Percentiles rank a stretch among this genome's conserved stretches.
phyloP scores from a whole-genome alignment of 2,888 invertebrate species.

The Liodrosophila aerea region DNA sequence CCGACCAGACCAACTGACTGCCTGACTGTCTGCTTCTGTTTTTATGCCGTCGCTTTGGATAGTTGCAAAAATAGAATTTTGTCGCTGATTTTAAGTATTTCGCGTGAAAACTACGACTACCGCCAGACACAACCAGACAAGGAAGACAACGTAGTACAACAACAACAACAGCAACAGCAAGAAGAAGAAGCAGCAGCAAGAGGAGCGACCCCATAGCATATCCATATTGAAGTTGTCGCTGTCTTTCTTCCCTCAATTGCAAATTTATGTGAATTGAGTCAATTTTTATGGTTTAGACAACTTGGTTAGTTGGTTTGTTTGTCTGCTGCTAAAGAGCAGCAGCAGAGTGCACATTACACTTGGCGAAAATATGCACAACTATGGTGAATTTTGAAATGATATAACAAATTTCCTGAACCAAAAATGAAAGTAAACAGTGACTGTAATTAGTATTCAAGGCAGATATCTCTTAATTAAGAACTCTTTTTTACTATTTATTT shows the following conservation, averaged over 20 bases:
- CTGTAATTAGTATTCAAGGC: too few relatives aligned
- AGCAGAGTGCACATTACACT: too few relatives aligned
- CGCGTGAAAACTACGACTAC: conserved; percentile 70
- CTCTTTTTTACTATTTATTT: too few relatives aligned
- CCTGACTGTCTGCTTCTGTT: conserved; percentile 48
- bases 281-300: conserved; percentile 62
- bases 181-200: not conserved
- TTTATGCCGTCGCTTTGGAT: conserved; percentile 63
- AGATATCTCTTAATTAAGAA: too few relatives aligned
- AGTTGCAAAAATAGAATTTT: conserved; percentile 75
- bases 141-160: conserved; percentile 15
- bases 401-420: too few relatives aligned
- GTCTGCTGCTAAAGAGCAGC: conserved; percentile 2
- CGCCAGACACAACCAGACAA: conserved; percentile 52
- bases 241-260: conserved; percentile 63
- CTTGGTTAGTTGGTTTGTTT: conserved; percentile 44
- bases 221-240: conserved; percentile 16
- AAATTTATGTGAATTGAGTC: conserved; percentile 76
- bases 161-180: conserved; percentile 4
- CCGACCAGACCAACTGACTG: conserved; percentile 37
- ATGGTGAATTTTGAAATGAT: too few relatives aligned
- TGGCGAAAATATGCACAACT: not conserved
- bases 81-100: conserved; percentile 77
- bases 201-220: conserved; percentile 19
- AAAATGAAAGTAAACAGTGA: too few relatives aligned